A percentile compares a stretch with the other conserved stretches of the same genome.
Evolutionary conservation across 2,888 invertebrate genomes (phyloP).

Genomic region (Conops quadrifasciatus): DNA sequence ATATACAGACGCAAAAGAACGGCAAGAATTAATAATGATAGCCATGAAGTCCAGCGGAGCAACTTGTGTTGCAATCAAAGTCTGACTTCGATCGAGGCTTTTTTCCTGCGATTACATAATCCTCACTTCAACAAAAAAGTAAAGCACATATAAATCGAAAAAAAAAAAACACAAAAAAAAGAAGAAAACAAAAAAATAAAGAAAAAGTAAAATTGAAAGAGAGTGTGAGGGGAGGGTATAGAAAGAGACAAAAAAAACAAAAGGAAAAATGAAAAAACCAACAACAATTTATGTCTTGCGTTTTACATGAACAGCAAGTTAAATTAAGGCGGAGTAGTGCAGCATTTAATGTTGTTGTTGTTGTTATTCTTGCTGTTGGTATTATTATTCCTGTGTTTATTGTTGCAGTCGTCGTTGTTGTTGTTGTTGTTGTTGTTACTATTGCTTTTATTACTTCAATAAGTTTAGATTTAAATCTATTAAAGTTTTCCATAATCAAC

Average conservation of each 20-base stretch:
- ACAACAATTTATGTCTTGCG: too few species aligned
- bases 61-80: background rate
- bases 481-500: too few species aligned
- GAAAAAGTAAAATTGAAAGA: too few species aligned
- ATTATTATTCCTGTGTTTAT: background rate
- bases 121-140: background rate
- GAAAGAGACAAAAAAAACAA: background rate
- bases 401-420: background rate
- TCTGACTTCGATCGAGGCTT: slow-evolving; percentile 6
- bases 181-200: too few species aligned
- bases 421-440: background rate
- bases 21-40: slow-evolving; percentile 20
- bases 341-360: background rate
- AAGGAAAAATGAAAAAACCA: background rate
- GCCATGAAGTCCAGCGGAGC: slow-evolving; percentile 18
- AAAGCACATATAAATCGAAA: too few species aligned
- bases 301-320: background rate
- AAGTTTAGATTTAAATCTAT: too few species aligned
- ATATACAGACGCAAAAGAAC: background rate
- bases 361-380: background rate
- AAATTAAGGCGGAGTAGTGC: slow-evolving; percentile 16
- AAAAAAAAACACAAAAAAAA: too few species aligned
- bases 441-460: too few species aligned
- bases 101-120: slow-evolving; percentile 9
- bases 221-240: background rate